Base-by-base conservation (phyloP, 2,797 vertebrate species). In the Muscicapa striata region DNA sequence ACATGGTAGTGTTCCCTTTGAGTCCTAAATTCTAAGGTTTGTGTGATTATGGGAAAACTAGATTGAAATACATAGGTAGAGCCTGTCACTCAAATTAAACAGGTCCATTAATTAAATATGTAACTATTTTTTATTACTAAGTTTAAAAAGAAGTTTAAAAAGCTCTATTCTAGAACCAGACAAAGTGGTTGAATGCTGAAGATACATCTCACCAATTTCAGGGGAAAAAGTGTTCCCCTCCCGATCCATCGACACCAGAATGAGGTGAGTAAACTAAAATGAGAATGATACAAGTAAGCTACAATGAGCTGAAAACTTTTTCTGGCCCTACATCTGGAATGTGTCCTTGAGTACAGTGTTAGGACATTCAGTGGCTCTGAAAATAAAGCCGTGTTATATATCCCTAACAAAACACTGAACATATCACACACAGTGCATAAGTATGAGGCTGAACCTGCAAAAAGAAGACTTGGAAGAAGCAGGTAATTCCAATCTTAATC, bases 371-470 rank as follows among this genome's bases (percentile, higher is more conserved):
- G 6, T 27, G 11, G 59, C 16, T 62, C n/a, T 52, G 41, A 52
- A 89, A 92, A 59, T 13, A 59, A 78, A 45, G 7, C 13, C 12
- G 11, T 38, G 3, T 13, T 76, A 52, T 40, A 34, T 57, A 57
- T 38, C 20, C 26, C 17, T 27, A 20, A 67, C 4, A 45, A 66
- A 78, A 51, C 38, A 29, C 5, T 12, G 1, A 84, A 18, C 0
- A 2, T 41, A 34, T 57, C 5, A 11, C 17, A 45, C 6, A 22
- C 0, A 3, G 1, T 6, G 2, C 14, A 2, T 19, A 48, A 58
- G 2, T 57, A 30, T 20, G 62, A 92, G 74, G 6, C 15, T 95
- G 80, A 57, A 30, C 3, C 9, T 86, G 9, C 3, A 79, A 91
- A 79, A 34, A 6, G 2, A 2, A 54, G 26, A 49, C 21, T 75